phyloP scores from a whole-genome alignment of 2,888 invertebrate genomes.

The Lepetodrilus schrolli region DNA sequence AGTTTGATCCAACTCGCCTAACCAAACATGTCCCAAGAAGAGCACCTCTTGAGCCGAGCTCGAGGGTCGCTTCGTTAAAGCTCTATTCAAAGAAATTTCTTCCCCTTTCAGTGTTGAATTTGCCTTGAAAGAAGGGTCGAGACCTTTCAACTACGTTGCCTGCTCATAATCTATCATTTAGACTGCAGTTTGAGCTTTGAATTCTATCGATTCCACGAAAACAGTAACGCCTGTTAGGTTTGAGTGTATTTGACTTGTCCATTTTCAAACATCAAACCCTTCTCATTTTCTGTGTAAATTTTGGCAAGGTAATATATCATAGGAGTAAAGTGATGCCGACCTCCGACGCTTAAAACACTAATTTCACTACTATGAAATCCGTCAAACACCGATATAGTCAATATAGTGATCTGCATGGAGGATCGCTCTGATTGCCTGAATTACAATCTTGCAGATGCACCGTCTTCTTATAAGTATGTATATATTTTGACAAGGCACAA shows the following conservation, averaged over 20 bases:
- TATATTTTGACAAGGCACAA: no score
- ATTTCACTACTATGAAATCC: no score
- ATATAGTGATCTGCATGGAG: no score
- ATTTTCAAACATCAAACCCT: constrained; percentile 17
- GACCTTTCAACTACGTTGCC: background rate
- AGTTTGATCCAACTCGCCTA: background rate
- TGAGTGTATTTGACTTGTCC: constrained; percentile 17
- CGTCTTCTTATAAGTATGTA: no score
- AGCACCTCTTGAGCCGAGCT: background rate
- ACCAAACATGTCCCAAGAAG: background rate
- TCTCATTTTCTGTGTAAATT: constrained; percentile 21
- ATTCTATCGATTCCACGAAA: background rate
- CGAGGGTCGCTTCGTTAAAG: constrained; percentile 21
- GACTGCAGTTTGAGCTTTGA: background rate
- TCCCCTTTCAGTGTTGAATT: constrained; percentile 10
- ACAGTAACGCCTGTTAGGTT: background rate
- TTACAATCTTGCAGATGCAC: no score
- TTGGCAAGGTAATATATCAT: background rate
- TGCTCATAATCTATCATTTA: constrained; percentile 24
- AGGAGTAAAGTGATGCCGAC: background rate
- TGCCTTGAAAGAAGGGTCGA: constrained; percentile 6
- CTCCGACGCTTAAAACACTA: background rate
- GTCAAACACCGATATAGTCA: no score
- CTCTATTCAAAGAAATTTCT: constrained; percentile 19
- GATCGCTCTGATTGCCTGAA: no score